Evolutionary conservation across 2,113 vertebrate species (phyloP).

Genomic region (Ceyx margarethae): DNA sequence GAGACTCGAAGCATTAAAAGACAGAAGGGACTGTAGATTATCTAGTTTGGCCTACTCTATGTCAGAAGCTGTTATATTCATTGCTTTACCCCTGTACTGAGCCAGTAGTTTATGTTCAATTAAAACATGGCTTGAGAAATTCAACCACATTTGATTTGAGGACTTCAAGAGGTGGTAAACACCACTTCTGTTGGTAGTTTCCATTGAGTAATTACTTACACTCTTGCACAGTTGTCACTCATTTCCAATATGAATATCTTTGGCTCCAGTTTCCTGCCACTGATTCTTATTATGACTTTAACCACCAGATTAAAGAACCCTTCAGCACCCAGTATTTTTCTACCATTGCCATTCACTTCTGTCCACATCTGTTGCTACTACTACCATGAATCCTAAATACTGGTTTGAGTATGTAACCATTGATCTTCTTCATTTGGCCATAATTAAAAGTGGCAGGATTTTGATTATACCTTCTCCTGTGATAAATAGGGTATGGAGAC

Average conservation of each 20-base stretch:
- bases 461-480: neutral
- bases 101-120: neutral
- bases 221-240: slow-evolving; percentile 36
- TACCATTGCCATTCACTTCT: neutral
- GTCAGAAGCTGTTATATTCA: neutral
- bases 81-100: neutral
- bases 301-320: slow-evolving; percentile 44
- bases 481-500: neutral
- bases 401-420: neutral
- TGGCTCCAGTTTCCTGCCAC: slow-evolving; percentile 20
- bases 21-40: neutral
- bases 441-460: neutral
- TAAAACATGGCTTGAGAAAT: neutral
- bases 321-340: slow-evolving; percentile 54
- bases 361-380: slow-evolving; percentile 9
- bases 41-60: neutral
- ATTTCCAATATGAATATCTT: slow-evolving; percentile 14
- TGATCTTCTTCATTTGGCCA: neutral
- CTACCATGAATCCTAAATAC: neutral
- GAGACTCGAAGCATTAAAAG: neutral
- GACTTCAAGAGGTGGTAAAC: slow-evolving; percentile 36
- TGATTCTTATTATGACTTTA: slow-evolving; percentile 59
- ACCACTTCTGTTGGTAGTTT: slow-evolving; percentile 37
- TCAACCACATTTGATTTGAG: neutral
- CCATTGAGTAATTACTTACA: slow-evolving; percentile 30